Evolutionary conservation across 2,797 vertebrate species (phyloP).

Genomic region (Halcyon badia): DNA sequence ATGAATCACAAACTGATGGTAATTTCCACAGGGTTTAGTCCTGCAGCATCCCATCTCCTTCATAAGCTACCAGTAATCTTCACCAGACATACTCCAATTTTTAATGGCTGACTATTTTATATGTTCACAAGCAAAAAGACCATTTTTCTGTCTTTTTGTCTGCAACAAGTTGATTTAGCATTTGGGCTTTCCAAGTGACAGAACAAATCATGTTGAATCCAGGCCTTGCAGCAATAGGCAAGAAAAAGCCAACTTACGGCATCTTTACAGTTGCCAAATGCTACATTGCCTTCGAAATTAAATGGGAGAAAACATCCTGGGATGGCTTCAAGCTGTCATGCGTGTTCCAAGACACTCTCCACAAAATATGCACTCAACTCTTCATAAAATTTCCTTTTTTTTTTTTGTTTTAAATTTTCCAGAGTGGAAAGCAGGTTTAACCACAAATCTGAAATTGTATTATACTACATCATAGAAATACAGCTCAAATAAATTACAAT

Average conservation of each 20-base stretch:
- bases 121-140: neutral
- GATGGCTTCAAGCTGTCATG: neutral
- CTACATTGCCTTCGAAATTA: neutral
- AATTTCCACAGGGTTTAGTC: neutral
- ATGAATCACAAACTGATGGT: neutral
- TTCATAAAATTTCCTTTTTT: neutral
- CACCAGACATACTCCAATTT: neutral
- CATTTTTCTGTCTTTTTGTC: neutral
- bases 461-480: neutral
- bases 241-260: neutral
- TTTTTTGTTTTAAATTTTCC: neutral
- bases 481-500: neutral
- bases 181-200: neutral
- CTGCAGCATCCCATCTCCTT: neutral
- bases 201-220: neutral
- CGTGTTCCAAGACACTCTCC: neutral
- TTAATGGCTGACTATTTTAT: neutral
- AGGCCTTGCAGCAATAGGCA: neutral
- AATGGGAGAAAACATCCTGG: neutral
- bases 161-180: neutral
- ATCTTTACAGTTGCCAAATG: neutral
- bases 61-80: neutral
- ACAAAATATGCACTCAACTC: neutral
- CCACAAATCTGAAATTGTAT: neutral
- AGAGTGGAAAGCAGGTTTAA: conserved; percentile 11